phyloP scores from a whole-genome alignment of 2,888 invertebrate species.

The Stramonita haemastoma region DNA sequence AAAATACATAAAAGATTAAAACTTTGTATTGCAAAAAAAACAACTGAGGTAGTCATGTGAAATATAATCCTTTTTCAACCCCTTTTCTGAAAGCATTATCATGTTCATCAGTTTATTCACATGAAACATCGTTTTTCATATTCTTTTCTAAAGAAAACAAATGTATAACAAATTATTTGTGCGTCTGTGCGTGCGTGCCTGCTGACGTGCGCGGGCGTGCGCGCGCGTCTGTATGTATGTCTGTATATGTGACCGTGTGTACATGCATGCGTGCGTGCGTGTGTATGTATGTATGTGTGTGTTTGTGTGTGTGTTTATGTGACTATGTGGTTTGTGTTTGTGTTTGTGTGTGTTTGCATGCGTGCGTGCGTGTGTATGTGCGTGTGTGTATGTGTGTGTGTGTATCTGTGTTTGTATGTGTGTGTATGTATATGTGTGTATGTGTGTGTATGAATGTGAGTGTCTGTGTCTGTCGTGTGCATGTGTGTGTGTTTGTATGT shows the following conservation, averaged over 20 bases:
- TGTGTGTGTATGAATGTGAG: not conserved
- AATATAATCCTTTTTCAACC: not conserved
- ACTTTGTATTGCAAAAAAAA: not conserved
- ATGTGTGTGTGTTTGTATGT: not conserved
- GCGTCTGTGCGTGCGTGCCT: not conserved
- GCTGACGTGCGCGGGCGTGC: not conserved
- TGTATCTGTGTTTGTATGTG: not conserved
- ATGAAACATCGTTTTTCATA: not conserved
- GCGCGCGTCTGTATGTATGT: not conserved
- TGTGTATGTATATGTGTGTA: not conserved
- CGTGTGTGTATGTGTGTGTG: not conserved
- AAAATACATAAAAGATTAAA: too few species aligned
- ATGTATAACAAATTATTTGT: not conserved
- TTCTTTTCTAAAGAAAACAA: too few species aligned
- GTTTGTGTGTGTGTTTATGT: not conserved
- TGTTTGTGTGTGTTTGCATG: not conserved
- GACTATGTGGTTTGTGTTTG: not conserved
- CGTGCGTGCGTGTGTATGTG: not conserved
- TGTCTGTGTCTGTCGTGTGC: not conserved
- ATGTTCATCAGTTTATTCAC: not conserved
- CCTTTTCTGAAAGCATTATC: not conserved
- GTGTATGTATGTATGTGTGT: not conserved
- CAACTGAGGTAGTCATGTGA: not conserved
- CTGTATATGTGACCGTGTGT: not conserved
- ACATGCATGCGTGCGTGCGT: not conserved